phyloP scores from a whole-genome alignment of 2,113 vertebrate genomes.

The Lamprologus speciosus region DNA sequence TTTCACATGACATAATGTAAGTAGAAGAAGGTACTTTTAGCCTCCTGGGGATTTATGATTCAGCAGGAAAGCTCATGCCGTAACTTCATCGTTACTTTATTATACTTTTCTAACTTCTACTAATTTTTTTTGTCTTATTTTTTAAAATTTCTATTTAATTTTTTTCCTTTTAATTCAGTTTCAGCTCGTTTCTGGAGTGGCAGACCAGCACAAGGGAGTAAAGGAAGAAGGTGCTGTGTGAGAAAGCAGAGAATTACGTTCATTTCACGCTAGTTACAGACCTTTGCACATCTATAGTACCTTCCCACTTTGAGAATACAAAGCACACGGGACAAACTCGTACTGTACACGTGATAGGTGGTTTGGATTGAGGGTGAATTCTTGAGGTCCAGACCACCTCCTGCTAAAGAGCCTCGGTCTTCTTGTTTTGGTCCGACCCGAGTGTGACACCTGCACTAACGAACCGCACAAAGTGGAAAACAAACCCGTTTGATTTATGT shows the following conservation, averaged over 20 bases:
- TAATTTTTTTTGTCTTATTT: neutral
- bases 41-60: neutral
- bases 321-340: neutral
- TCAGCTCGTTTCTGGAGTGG: neutral
- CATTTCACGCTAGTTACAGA: neutral
- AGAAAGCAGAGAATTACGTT: neutral
- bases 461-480: neutral
- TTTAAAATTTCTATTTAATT: fast-evolving
- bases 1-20: neutral
- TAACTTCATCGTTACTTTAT: neutral
- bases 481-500: neutral
- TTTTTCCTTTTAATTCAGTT: neutral
- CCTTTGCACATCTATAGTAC: neutral
- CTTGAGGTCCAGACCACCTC: fast-evolving
- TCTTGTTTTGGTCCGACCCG: neutral
- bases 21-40: neutral
- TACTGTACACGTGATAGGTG: neutral
- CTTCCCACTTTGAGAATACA: fast-evolving
- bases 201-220: fast-evolving
- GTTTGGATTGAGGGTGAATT: neutral
- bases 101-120: neutral
- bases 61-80: neutral
- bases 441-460: neutral
- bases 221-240: neutral
- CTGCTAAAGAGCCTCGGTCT: neutral